These are phyloP conservation scores for Natrix natrix DNA, from an alignment of 2,797 vertebrate species.

Conservation along the genomic window DNA sequence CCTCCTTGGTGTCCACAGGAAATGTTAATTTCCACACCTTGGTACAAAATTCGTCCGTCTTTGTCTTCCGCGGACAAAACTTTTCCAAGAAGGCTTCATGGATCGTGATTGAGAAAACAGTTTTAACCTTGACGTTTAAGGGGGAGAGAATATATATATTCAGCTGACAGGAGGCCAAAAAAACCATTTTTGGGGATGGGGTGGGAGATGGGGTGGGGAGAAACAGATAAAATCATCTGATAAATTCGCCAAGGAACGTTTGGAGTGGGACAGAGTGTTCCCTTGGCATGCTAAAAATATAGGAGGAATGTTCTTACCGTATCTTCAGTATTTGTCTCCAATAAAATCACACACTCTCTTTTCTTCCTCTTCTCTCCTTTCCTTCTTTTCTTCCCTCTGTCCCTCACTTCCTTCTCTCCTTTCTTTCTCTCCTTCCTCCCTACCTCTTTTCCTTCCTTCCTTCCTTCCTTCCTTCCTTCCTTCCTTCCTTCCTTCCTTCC, in stretches of 20 bases:
- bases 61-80: constrained; percentile 41
- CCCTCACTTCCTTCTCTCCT: too few relatives aligned
- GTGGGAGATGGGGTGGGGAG: background rate
- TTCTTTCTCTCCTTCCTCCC: too few relatives aligned
- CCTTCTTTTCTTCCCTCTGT: background rate
- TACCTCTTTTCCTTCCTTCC: background rate
- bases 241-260: constrained; percentile 63
- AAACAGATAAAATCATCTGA: constrained; percentile 34
- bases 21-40: constrained; percentile 52
- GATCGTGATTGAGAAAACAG: constrained; percentile 57
- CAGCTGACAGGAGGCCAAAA: constrained; percentile 26
- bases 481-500: too few relatives aligned
- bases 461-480: constrained; percentile 20
- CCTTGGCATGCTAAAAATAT: constrained; percentile 60
- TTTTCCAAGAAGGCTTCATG: constrained; percentile 43
- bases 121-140: constrained; percentile 45
- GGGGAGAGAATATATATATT: background rate
- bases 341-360: constrained; percentile 51
- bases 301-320: constrained; percentile 53
- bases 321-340: constrained; percentile 50
- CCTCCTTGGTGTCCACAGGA: constrained; percentile 45
- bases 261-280: constrained; percentile 57
- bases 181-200: background rate
- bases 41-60: background rate
- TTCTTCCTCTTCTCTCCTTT: background rate